Evolutionary conservation across 2,888 invertebrate species (phyloP).

Genomic region (Creontiades dilutus): DNA sequence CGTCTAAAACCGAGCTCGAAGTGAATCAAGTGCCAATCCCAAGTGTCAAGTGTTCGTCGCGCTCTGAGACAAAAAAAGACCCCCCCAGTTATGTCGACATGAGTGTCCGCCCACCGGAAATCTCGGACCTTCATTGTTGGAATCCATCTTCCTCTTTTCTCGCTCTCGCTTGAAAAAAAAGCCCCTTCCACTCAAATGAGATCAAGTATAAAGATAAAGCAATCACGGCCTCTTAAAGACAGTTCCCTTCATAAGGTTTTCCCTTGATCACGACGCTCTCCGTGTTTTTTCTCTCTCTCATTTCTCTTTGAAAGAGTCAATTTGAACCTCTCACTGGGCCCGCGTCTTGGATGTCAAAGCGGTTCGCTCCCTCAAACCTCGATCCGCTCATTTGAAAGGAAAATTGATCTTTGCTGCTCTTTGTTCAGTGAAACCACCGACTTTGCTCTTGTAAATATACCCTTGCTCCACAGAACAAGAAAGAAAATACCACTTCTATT

Average conservation of each 20-base stretch:
- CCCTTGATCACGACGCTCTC: constrained; percentile 7
- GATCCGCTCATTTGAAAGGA: background rate
- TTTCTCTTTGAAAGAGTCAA: constrained; percentile 2
- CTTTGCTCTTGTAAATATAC: no score
- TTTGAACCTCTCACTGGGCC: constrained; percentile 2
- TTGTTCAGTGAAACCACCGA: background rate
- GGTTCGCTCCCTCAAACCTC: background rate
- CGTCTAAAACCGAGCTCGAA: background rate
- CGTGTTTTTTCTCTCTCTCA: background rate
- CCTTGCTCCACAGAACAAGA: no score
- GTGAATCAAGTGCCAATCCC: background rate
- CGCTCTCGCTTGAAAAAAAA: background rate
- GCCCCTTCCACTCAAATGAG: background rate
- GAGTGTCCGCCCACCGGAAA: constrained; percentile 38
- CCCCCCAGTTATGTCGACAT: background rate
- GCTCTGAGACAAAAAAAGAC: background rate
- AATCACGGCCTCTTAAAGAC: constrained; percentile 24
- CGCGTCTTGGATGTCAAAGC: background rate
- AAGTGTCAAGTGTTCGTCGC: background rate
- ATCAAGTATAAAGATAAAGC: constrained; percentile 46
- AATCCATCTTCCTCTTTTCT: background rate
- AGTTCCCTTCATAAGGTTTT: background rate
- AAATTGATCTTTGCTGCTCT: background rate
- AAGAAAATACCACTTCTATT: no score
- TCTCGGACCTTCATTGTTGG: constrained; percentile 5